phyloP scores from a whole-genome alignment of 2,113 vertebrate species.

The Rattus rattus region DNA sequence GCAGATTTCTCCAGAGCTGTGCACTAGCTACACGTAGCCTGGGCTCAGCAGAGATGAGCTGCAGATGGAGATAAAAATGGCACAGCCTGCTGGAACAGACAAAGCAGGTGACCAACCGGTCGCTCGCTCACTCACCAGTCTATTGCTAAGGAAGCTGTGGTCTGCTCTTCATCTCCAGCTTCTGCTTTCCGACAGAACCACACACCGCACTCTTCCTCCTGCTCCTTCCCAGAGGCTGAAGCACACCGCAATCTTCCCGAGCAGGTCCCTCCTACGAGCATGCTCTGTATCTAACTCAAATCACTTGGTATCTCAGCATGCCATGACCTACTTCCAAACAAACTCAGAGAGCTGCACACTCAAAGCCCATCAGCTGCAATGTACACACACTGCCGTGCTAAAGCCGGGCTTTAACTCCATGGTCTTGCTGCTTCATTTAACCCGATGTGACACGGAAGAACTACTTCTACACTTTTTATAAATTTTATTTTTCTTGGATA shows the following conservation, averaged over 20 bases:
- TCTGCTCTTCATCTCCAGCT: constrained; percentile 68
- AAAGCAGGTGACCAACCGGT: constrained; percentile 37
- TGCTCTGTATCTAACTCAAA: constrained; percentile 85
- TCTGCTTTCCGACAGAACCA: constrained; percentile 57
- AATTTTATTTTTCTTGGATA: no score
- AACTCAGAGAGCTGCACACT: constrained; percentile 71
- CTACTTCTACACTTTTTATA: constrained; percentile 65
- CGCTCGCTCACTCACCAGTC: constrained; percentile 80
- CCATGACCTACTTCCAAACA: constrained; percentile 87
- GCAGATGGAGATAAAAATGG: constrained; percentile 2
- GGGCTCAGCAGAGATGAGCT: neutral
- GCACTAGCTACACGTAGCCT: constrained; percentile 33
- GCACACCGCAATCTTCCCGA: constrained; percentile 71
- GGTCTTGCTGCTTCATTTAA: constrained; percentile 31
- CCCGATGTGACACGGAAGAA: constrained; percentile 62
- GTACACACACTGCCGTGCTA: constrained; percentile 51
- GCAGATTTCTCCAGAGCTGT: constrained; percentile 8
- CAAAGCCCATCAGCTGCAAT: constrained; percentile 79
- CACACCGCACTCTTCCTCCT: constrained; percentile 65
- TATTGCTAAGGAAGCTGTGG: constrained; percentile 20
- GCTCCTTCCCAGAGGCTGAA: constrained; percentile 75
- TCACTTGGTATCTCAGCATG: constrained; percentile 82
- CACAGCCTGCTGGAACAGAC: constrained; percentile 55
- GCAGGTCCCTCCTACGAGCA: constrained; percentile 83
- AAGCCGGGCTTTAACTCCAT: constrained; percentile 59